phyloP scores from a whole-genome alignment of 2,113 vertebrate species.

The cattle (Bos taurus) region DNA sequence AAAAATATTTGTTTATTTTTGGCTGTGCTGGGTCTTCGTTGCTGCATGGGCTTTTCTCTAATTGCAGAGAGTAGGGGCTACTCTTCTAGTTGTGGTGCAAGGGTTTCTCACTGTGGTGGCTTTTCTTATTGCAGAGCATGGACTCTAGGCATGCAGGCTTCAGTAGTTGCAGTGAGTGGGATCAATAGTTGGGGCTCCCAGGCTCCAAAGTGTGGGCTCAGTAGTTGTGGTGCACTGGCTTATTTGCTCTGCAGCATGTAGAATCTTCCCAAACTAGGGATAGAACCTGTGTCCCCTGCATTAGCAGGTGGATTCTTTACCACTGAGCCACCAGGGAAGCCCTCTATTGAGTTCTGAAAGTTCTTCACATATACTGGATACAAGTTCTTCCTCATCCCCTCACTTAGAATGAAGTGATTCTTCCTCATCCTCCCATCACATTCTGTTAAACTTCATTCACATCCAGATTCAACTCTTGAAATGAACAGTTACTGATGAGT shows the following conservation, averaged over 20 bases:
- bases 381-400: neutral
- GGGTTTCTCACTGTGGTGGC: neutral
- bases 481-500: neutral
- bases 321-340: neutral
- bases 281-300: neutral
- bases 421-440: neutral
- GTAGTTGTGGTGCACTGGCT: neutral
- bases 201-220: neutral
- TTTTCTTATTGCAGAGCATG: neutral
- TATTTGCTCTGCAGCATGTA: neutral
- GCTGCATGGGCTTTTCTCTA: neutral
- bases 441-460: neutral
- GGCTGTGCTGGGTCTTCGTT: neutral
- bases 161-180: neutral
- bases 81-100: neutral
- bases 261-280: neutral
- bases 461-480: neutral
- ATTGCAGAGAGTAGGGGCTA: neutral
- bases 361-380: neutral
- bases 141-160: neutral
- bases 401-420: neutral
- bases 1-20: neutral
- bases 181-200: neutral
- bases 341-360: neutral
- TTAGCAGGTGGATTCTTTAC: neutral